Conservation (phyloP, 2,797 vertebrate genomes). For the Brotula barbata region DNA sequence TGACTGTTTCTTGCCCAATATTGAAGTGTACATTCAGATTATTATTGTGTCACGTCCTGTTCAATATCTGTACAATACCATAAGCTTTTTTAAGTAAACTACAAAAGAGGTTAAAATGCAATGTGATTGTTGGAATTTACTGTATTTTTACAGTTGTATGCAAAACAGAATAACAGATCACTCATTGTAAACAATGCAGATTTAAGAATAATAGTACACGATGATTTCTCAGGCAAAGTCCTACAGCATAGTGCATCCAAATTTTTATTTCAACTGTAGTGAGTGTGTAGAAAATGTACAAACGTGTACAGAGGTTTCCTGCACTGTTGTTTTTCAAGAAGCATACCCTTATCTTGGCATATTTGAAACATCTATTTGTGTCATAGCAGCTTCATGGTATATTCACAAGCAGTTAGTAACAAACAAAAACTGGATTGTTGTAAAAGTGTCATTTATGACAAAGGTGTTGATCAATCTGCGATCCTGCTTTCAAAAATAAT, state of each 20-base stretch:
- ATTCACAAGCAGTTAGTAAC: constrained; percentile 23
- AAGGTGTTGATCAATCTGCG: background rate
- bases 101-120: constrained; percentile 75
- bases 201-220: constrained; percentile 69
- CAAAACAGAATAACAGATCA: constrained; percentile 77
- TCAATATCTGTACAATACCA: constrained; percentile 82
- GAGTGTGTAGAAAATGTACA: constrained; percentile 65
- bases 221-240: constrained; percentile 79
- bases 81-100: constrained; percentile 78
- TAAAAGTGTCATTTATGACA: background rate
- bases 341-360: constrained; percentile 40
- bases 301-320: constrained; percentile 58
- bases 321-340: constrained; percentile 54
- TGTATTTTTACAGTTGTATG: constrained; percentile 87
- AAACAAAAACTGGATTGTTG: background rate
- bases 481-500: no score
- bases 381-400: constrained; percentile 65
- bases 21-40: constrained; percentile 83
- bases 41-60: constrained; percentile 81
- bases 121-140: constrained; percentile 82
- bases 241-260: constrained; percentile 71
- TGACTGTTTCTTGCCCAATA: constrained; percentile 83
- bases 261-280: constrained; percentile 62
- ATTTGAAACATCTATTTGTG: constrained; percentile 37
- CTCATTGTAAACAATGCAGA: constrained; percentile 66